phyloP scores from a whole-genome alignment of 2,797 vertebrate species.

The Neoniphon sammara region DNA sequence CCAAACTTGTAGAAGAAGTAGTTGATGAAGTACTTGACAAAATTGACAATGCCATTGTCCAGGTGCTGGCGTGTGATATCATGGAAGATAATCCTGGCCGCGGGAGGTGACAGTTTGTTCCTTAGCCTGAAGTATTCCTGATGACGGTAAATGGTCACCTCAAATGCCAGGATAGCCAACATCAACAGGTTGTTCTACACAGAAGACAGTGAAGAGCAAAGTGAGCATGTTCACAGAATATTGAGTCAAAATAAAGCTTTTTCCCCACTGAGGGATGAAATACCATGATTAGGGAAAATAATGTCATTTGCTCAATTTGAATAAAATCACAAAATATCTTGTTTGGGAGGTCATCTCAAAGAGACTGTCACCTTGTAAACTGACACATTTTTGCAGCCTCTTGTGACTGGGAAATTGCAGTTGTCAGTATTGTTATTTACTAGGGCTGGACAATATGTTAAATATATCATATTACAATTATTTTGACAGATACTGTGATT shows the following conservation, averaged over 20 bases:
- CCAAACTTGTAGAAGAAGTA: constrained; percentile 99
- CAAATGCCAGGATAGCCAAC: constrained; percentile 93
- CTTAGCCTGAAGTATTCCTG: constrained; percentile 93
- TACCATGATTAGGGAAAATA: too few relatives aligned
- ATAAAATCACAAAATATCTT: neutral
- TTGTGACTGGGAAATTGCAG: neutral
- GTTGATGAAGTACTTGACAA: constrained; percentile 97
- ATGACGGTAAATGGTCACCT: constrained; percentile 97
- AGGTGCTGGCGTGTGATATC: constrained; percentile 93
- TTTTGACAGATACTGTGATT: too few relatives aligned
- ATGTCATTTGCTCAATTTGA: neutral
- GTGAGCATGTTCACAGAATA: too few relatives aligned
- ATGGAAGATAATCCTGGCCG: constrained; percentile 95
- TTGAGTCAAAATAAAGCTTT: too few relatives aligned
- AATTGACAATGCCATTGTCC: constrained; percentile 91
- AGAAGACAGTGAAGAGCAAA: neutral
- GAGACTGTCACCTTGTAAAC: neutral
- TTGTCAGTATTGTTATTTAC: neutral
- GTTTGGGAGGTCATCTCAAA: neutral
- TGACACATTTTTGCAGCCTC: neutral
- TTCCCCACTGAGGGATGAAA: neutral
- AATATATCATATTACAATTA: too few relatives aligned
- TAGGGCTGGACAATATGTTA: neutral
- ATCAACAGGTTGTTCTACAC: constrained; percentile 94
- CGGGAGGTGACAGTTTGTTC: constrained; percentile 91